Evolutionary conservation across 2,797 vertebrate genomes (phyloP), one percentile per base, ranked within the genome.

Genomic region (Pristis pectinata): DNA sequence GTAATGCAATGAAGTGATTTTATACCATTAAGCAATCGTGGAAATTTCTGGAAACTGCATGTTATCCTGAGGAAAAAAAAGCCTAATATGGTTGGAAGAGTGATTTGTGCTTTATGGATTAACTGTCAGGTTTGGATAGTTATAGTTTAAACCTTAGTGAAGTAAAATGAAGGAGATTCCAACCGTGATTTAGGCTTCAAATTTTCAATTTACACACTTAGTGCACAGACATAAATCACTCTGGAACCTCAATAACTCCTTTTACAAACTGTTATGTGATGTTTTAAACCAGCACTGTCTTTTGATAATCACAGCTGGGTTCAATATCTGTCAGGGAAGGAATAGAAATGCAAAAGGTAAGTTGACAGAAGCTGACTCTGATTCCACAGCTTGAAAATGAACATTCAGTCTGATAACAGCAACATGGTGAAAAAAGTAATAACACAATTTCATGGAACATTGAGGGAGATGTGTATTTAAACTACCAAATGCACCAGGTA

Each of bases 71-170:
- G 10, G 49, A 91, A 67, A 64, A 91, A 11, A 91, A 89, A 37
- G 37, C n/a, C 24, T 41, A 91, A 91, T 67, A 24, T 61, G 19
- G 59, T 91, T 37, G 37, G 61, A 91, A 64, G 91, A 91, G 61
- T 91, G 87, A 91, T 91, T 91, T 91, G 87, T 27, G 8, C 87
- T 67, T n/a, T 41, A 91, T 91, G 61, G 87, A 91, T 67, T 91
- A 91, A 44, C 87, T 67, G 59, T 91, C 61, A 91, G 59, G 87
- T 91, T 91, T 67, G 87, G 91, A 91, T 91, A 91, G 87, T 91
- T 91, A 41, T 87, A 91, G 59, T 67, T 91, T 91, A 67, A 91
- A 91, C 61, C 59, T 67, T 91, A 27, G 87, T 41, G 87, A 91
- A 67, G 59, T 64, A n/a, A 91, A 67, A 91, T 91, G 87, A 67